Base-by-base conservation (phyloP, 2,113 vertebrate species). In the Eudorcas thomsonii region DNA sequence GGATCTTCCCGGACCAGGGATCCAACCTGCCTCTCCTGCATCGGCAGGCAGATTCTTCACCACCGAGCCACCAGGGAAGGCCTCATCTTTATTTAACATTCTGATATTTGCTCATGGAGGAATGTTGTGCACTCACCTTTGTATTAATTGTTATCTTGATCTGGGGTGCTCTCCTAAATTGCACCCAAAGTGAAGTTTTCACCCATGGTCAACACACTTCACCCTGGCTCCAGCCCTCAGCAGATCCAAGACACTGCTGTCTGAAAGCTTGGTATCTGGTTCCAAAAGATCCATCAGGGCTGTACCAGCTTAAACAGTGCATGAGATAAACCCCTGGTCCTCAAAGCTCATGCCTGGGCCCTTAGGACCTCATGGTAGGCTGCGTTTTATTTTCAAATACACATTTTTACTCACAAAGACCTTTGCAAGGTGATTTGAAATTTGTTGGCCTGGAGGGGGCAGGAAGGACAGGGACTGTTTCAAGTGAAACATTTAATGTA, bases 241-340 rank as follows among this genome's bases (percentile, higher is more conserved):
- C 14, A 33, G 8, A 33, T 62, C 83, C 54, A 43, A 92, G 77
- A 50, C 45, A 14, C 0, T 71, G 62, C 28, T 59, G 28, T 19
- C 23, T 60, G 5, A 13, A 2, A 30, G 25, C 25, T 60, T 80
- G 6, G 13, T 28, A 7, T 43, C 28, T 81, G 45, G n/a, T 74
- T 57, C 36, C n/a, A 1, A 59, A 57, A 86, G 59, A 50, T n/a
- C 13, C 17, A 2, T 0, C 11, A 9, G 60, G 83, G 14, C 26
- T 16, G 1, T 13, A 2, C 26, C 1, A 0, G 25, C 15, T n/a
- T 74, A 13, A 52, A 48, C 5, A 28, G 6, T 23, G 5, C 5
- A 0, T 39, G 4, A 71, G n/a, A 71, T 23, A 23, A 67, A 25
- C 10, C n/a, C 30, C 50, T 0, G 0, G 8, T 14, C 39, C 33